Evolutionary conservation across 2,113 vertebrate species (phyloP).

Genomic region (Crotophaga sulcirostris): DNA sequence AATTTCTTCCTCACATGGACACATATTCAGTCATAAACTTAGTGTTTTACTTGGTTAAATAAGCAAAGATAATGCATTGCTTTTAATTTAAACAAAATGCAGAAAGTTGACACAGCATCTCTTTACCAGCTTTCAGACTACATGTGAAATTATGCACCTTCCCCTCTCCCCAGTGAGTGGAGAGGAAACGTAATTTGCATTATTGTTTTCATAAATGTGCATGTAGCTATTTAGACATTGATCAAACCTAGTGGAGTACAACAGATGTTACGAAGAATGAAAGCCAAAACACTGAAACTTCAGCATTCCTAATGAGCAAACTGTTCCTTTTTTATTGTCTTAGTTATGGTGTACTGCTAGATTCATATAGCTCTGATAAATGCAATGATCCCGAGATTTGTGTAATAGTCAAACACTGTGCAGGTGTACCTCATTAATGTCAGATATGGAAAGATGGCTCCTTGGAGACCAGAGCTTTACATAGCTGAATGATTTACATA

Average conservation of each 20-base stretch:
- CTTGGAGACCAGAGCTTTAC: conserved; percentile 59
- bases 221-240: conserved; percentile 8
- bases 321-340: neutral
- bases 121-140: neutral
- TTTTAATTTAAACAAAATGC: neutral
- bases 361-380: conserved; percentile 8
- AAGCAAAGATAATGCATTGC: neutral
- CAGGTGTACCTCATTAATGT: conserved; percentile 70
- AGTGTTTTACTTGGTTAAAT: neutral
- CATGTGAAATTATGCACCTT: neutral
- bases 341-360: neutral
- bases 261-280: conserved; percentile 31
- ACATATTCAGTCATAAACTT: neutral
- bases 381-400: neutral
- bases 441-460: conserved; percentile 41
- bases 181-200: conserved; percentile 17
- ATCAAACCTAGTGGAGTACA: conserved; percentile 35
- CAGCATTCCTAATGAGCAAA: conserved; percentile 47
- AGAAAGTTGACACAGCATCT: neutral
- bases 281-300: conserved; percentile 42
- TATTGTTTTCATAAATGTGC: conserved; percentile 11
- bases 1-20: neutral
- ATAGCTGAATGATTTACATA: conserved; percentile 26
- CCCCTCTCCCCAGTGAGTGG: neutral
- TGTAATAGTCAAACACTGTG: conserved; percentile 20